Base-by-base conservation (phyloP, 2,888 invertebrate species). In the Leptinotarsa peninsularis region DNA sequence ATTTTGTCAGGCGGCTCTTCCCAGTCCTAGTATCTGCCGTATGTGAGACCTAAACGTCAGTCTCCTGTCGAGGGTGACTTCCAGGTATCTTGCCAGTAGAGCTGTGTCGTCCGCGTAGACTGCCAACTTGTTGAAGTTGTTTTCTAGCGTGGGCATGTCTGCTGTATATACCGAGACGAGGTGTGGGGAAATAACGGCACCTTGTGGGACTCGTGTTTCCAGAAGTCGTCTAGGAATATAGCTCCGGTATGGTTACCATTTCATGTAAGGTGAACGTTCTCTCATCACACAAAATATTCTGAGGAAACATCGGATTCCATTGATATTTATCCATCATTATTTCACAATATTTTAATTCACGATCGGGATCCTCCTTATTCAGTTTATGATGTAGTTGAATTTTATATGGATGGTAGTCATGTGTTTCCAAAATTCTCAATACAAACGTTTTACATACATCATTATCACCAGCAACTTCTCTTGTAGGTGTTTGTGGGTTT, bases 361-460 rank as follows among this genome's bases (percentile, higher is more conserved):
- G 27, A 66, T 13, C 66, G 2, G 66, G 23, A 23, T 66, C 66
- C 33, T 66, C 66, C 1, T 23, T 7, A 33, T 66, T 23, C 3
- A 23, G 33, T 66, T 18, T 15, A 2, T 66, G 27, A 66, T 33
- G 66, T 66, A 66, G 27, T n/a, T 66, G 33, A 23, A 66, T 33
- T 66, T 66, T 23, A 33, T 66, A 23, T 66, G 15, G 50, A 50
- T 50, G 50, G 2, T 50, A 50, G 15, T 50, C 0, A 17, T 50
- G 50, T 50, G 50, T 15, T 50, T 50, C 15, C 50, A 50, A 15
- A 50, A 15, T 50, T 50, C 14, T 50, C 50, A 50, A 50, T 50
- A 50, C 1, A 50, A 1, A 50, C 82, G 75, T 27, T n/a, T 72
- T 77, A 58, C 67, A 50, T 50, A 50, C 50, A 50, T 50, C 10